A percentile compares a stretch with the other conserved stretches of the same genome.
Conservation (phyloP, 92 coral and sea anemone genomes). For the Muricea muricata region DNA sequence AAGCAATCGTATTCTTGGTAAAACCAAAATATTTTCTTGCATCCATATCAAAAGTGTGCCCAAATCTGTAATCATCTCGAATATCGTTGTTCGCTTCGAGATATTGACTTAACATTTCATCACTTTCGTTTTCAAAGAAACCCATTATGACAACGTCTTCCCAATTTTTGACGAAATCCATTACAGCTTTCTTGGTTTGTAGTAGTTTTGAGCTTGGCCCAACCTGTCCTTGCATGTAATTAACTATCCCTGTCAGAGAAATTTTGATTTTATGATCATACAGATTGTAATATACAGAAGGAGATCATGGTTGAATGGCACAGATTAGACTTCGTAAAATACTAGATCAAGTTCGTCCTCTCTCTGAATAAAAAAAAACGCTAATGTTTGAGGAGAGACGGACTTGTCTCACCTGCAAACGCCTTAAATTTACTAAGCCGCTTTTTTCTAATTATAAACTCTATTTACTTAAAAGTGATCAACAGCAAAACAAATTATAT, state of each 20-base stretch:
- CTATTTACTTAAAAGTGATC: too few species aligned
- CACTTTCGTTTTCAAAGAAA: conserved; percentile 81
- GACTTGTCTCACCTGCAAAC: too few species aligned
- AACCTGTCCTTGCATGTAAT: conserved; percentile 89
- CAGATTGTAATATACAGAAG: too few species aligned
- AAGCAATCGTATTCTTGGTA: conserved; percentile 78
- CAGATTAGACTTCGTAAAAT: too few species aligned
- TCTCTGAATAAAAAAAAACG: too few species aligned
- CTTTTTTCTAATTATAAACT: too few species aligned
- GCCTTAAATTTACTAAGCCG: too few species aligned
- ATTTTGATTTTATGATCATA: too few species aligned
- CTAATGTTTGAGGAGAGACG: too few species aligned
- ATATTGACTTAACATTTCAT: conserved; percentile 78
- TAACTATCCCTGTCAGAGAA: conserved; percentile 77
- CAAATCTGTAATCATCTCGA: conserved; percentile 87
- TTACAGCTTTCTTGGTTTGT: conserved; percentile 79
- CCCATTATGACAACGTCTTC: conserved; percentile 86
- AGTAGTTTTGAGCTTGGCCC: conserved; percentile 93
- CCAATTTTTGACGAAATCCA: conserved; percentile 84
- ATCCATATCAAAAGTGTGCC: conserved; percentile 89
- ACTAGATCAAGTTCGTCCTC: too few species aligned
- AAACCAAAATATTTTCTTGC: conserved; percentile 87
- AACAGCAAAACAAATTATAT: too few species aligned
- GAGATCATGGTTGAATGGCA: too few species aligned
- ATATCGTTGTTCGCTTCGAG: conserved; percentile 93